Percentiles rank a stretch among this genome's conserved stretches.
phyloP scores from a whole-genome alignment of 2,797 vertebrate species.

The Sebastes goodei region DNA sequence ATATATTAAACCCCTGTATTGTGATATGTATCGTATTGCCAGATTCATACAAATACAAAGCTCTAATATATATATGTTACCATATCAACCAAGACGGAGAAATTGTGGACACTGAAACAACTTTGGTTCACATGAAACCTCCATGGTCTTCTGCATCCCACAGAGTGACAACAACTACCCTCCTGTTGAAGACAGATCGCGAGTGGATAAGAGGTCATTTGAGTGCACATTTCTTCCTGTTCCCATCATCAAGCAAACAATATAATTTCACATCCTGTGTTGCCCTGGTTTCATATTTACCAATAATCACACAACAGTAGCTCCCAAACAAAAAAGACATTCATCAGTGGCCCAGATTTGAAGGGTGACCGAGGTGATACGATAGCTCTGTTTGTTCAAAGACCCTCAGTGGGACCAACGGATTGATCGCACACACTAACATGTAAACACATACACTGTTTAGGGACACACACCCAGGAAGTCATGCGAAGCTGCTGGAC shows the following conservation, averaged over 20 bases:
- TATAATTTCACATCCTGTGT: conserved; percentile 25
- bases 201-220: conserved; percentile 2
- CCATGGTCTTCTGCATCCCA: not conserved
- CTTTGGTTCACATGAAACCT: not conserved
- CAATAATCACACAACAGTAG: conserved; percentile 24
- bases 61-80: not conserved
- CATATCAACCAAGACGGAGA: not conserved
- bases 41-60: too few relatives aligned
- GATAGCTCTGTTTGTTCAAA: not conserved
- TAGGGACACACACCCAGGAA: not conserved
- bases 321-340: conserved; percentile 3
- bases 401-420: not conserved
- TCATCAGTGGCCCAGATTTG: conserved; percentile 21
- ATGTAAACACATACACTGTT: not conserved
- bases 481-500: conserved; percentile 12
- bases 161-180: not conserved
- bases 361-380: not conserved
- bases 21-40: too few relatives aligned
- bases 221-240: conserved; percentile 39
- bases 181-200: conserved; percentile 4
- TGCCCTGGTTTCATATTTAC: conserved; percentile 25
- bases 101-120: not conserved
- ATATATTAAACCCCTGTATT: too few relatives aligned
- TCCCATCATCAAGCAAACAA: conserved; percentile 26
- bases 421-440: conserved; percentile 20